phyloP scores from a whole-genome alignment of 1,140 invertebrate species.

The Andrena cerasifolii region DNA sequence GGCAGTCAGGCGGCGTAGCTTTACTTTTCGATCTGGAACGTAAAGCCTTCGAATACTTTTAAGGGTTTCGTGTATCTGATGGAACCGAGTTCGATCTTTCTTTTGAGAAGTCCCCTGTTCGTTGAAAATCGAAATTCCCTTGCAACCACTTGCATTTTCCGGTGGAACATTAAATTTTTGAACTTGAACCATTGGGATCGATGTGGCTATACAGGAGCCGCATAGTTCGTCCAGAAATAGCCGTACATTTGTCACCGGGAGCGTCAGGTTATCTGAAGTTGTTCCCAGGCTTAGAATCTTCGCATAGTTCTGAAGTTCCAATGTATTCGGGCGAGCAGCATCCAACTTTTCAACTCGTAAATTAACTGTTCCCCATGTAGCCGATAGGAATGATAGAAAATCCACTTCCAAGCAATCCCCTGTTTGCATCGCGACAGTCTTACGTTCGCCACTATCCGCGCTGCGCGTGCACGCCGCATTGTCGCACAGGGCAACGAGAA shows the following conservation, averaged over 20 bases:
- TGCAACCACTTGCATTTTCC: background rate
- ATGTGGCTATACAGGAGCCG: background rate
- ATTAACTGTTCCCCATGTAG: background rate
- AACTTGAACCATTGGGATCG: background rate
- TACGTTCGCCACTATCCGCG: background rate
- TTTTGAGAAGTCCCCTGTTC: too few species aligned
- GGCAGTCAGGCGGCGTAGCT: too few species aligned
- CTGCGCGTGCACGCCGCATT: background rate
- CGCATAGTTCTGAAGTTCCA: background rate
- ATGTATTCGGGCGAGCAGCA: background rate
- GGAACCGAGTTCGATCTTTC: too few species aligned
- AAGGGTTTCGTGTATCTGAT: too few species aligned
- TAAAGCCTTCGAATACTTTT: too few species aligned
- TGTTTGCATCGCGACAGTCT: background rate
- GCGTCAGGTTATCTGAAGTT: conserved; percentile 6
- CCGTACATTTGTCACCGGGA: background rate
- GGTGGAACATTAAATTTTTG: background rate
- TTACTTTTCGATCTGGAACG: too few species aligned
- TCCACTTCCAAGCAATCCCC: background rate
- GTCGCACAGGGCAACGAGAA: conserved; percentile 13
- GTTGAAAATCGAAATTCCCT: too few species aligned
- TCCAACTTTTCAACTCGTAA: background rate
- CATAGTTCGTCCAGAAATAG: background rate
- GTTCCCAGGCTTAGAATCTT: background rate
- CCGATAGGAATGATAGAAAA: background rate